A percentile compares a stretch with the other conserved stretches of the same genome.
Evolutionary conservation across 2,113 vertebrate genomes (phyloP).

Genomic region (Echinops telfairi): DNA sequence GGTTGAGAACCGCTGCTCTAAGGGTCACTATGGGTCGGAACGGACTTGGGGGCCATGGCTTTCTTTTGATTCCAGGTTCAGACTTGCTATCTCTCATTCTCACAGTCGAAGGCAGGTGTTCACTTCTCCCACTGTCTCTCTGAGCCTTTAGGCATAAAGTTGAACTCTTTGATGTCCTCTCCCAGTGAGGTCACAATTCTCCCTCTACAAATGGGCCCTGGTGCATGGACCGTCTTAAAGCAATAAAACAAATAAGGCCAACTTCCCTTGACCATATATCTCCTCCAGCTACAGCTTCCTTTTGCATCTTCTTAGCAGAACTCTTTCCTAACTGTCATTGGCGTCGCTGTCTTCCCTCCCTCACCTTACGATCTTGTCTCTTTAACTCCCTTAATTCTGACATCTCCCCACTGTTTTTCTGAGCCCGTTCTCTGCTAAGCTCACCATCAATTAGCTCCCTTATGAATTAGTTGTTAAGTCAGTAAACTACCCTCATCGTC

Average conservation of each 20-base stretch:
- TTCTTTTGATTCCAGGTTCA: too few species aligned
- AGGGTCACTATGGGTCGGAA: too few species aligned
- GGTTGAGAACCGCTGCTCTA: too few species aligned
- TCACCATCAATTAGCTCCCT: background rate
- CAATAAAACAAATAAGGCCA: background rate
- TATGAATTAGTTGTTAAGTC: background rate
- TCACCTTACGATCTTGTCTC: fast-evolving
- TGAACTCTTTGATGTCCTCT: fast-evolving
- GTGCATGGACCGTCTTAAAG: background rate
- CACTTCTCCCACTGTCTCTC: fast-evolving
- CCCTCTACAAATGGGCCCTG: fast-evolving
- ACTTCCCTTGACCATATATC: fast-evolving
- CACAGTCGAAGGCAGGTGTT: fast-evolving
- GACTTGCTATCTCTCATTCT: fast-evolving
- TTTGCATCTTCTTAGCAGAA: background rate
- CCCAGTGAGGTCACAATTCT: fast-evolving
- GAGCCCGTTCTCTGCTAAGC: too few species aligned
- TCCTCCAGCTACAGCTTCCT: background rate
- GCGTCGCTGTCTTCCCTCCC: fast-evolving
- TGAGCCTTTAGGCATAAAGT: background rate
- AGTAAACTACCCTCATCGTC: too few species aligned
- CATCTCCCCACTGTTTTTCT: fast-evolving
- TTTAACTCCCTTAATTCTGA: background rate
- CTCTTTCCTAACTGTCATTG: fast-evolving
- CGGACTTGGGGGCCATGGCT: too few species aligned